phyloP scores from a whole-genome alignment of 92 coral and sea anemone species.

The Heteractis magnifica region DNA sequence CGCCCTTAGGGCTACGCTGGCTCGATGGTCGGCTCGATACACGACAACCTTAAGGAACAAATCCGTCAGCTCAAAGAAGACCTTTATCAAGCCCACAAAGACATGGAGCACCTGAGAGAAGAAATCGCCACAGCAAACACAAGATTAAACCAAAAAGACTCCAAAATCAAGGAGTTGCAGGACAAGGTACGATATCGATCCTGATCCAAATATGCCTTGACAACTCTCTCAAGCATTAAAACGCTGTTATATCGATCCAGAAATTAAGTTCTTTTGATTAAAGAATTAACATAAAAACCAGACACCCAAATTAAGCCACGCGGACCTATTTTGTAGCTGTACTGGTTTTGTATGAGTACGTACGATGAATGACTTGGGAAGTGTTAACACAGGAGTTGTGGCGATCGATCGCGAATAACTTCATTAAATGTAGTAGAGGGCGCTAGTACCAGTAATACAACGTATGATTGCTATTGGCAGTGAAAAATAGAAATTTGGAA shows the following conservation, averaged over 20 bases:
- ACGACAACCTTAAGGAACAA: conserved; percentile 23
- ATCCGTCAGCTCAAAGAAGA: conserved; percentile 49
- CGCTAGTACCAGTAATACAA: too few relatives aligned
- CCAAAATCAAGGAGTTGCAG: conserved; percentile 31
- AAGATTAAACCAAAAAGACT: conserved; percentile 41
- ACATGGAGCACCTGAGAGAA: conserved; percentile 49
- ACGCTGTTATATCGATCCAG: neutral
- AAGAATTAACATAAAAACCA: neutral
- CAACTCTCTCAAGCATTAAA: neutral
- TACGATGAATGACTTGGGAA: neutral
- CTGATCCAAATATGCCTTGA: neutral
- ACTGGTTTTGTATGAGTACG: neutral
- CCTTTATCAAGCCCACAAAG: conserved; percentile 68
- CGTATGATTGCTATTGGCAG: too few relatives aligned
- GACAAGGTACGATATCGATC: conserved; percentile 12
- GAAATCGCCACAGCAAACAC: conserved; percentile 39
- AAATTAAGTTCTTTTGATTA: neutral
- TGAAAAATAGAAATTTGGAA: too few relatives aligned
- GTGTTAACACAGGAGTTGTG: neutral
- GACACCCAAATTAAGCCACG: neutral
- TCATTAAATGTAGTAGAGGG: too few relatives aligned
- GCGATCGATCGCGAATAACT: too few relatives aligned
- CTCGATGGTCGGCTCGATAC: conserved; percentile 18
- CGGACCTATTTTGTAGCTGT: neutral
- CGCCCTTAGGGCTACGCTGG: conserved; percentile 25